phyloP scores from a whole-genome alignment of 2,888 invertebrate genomes.

The Lepidonotus clava region DNA sequence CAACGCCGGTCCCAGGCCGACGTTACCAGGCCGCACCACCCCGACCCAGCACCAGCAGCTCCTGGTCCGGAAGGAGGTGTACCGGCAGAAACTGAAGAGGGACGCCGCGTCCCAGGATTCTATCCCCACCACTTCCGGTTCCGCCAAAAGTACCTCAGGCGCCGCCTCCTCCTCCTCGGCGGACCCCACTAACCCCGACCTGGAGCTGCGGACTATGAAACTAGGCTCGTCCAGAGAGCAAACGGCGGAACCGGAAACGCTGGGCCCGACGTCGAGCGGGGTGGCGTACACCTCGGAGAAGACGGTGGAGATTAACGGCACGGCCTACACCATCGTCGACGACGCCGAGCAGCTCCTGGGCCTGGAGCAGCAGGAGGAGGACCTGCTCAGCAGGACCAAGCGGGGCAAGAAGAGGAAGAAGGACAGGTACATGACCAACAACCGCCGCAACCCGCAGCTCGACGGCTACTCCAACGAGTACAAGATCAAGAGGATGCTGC shows the following conservation, averaged over 20 bases:
- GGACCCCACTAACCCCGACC: background rate
- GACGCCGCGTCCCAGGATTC: background rate
- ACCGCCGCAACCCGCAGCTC: background rate
- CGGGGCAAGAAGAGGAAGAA: conserved; percentile 31
- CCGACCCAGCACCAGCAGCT: background rate
- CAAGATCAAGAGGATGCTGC: conserved; percentile 62
- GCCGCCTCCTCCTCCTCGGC: background rate
- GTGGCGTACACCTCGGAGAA: conserved; percentile 6
- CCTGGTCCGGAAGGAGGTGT: background rate
- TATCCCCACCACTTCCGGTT: background rate
- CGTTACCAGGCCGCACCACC: background rate
- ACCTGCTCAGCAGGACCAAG: background rate
- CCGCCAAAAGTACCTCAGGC: background rate
- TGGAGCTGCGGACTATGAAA: background rate
- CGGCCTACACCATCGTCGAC: conserved; percentile 27
- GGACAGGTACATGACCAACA: background rate
- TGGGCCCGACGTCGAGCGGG: background rate
- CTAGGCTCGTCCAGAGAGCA: background rate
- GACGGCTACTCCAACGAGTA: conserved; percentile 64
- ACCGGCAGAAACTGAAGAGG: background rate
- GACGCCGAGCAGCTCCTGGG: background rate
- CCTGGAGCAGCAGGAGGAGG: background rate
- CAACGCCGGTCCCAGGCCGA: background rate
- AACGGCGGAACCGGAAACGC: background rate
- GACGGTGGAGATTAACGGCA: conserved; percentile 39